phyloP scores from a whole-genome alignment of 2,888 invertebrate species.

The Sturmia bella region DNA sequence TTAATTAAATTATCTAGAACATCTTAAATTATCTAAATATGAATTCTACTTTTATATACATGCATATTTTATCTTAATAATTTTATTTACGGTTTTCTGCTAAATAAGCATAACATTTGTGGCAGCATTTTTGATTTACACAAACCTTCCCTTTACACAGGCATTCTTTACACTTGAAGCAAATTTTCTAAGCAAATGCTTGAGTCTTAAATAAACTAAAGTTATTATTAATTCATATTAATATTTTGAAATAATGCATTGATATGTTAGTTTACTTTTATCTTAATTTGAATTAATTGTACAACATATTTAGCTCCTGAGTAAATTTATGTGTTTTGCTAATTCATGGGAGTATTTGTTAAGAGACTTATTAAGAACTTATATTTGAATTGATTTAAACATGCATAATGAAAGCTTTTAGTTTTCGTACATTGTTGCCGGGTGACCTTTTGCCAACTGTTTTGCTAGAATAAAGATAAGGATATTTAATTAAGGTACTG shows the following conservation, averaged over 20 bases:
- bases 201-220: constrained; percentile 39
- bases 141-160: neutral
- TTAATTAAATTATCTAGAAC: constrained; percentile 60
- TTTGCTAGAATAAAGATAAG: too few species aligned
- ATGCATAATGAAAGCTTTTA: too few species aligned
- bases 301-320: constrained; percentile 10
- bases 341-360: constrained; percentile 14
- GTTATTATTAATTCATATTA: constrained; percentile 57
- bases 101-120: neutral
- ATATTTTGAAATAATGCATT: constrained; percentile 52
- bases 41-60: constrained; percentile 35
- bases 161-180: neutral
- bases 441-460: too few species aligned
- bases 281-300: constrained; percentile 49
- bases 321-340: neutral
- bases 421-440: too few species aligned
- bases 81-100: constrained; percentile 8
- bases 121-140: neutral
- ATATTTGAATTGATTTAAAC: neutral
- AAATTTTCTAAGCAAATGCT: constrained; percentile 37
- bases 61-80: constrained; percentile 23
- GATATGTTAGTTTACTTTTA: constrained; percentile 34
- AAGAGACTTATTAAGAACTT: constrained; percentile 2
- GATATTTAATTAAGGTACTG: too few species aligned
- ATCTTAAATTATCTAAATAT: constrained; percentile 46